A percentile compares a stretch with the other conserved stretches of the same genome.
Conservation (phyloP, 2,113 vertebrate species). For the Ariopsis seemanni region DNA sequence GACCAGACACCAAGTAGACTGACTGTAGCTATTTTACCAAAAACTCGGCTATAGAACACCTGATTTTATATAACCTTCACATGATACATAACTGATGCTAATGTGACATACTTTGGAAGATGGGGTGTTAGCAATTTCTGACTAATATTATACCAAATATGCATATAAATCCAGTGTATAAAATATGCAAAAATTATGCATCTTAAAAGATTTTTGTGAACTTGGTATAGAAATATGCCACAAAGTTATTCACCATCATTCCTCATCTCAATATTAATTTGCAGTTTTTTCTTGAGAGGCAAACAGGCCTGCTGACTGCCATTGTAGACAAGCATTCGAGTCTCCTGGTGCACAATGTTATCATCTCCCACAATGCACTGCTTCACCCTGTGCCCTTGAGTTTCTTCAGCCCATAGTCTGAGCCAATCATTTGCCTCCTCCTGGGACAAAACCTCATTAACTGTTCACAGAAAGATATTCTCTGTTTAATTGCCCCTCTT, state of each 20-base stretch:
- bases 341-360: slow-evolving; percentile 51
- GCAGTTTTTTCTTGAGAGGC: slow-evolving; percentile 13
- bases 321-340: slow-evolving; percentile 25
- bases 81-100: not conserved
- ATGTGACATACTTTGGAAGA: not conserved
- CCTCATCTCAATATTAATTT: not conserved
- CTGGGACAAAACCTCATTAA: slow-evolving; percentile 58
- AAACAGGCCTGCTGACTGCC: slow-evolving; percentile 19
- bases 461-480: slow-evolving; percentile 56
- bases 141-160: not conserved
- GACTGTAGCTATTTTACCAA: not conserved
- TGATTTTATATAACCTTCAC: not conserved
- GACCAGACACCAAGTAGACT: not conserved
- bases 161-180: not conserved
- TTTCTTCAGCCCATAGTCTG: slow-evolving; percentile 48
- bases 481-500: slow-evolving; percentile 57
- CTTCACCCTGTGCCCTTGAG: slow-evolving; percentile 53
- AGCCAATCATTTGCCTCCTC: slow-evolving; percentile 55
- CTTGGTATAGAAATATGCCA: not conserved
- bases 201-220: not conserved
- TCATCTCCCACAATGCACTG: slow-evolving; percentile 54
- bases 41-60: not conserved
- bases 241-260: not conserved
- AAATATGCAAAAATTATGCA: not conserved
- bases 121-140: not conserved